Conservation (phyloP, 2,888 invertebrate species). For the Lithophane leautieri region DNA sequence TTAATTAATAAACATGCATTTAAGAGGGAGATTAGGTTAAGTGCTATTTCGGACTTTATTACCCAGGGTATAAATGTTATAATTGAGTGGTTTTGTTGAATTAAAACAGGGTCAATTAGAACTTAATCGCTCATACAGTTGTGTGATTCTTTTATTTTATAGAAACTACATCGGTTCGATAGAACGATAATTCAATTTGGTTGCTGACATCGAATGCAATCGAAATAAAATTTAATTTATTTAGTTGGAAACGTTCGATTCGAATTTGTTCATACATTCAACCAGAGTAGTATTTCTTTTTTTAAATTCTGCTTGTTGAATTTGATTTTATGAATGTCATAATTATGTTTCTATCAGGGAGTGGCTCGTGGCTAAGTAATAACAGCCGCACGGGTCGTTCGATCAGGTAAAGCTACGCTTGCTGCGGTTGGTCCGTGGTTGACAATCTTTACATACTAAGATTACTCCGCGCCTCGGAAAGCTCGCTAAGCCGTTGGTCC, state of each 20-base stretch:
- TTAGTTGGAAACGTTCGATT: slow-evolving; percentile 18
- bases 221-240: slow-evolving; percentile 17
- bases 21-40: slow-evolving; percentile 29
- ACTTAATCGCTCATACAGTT: slow-evolving; percentile 38
- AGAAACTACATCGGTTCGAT: background rate
- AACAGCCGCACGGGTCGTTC: too few relatives aligned
- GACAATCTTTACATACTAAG: too few relatives aligned
- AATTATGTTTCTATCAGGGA: too few relatives aligned
- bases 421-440: too few relatives aligned
- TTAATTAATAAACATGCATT: slow-evolving; percentile 71
- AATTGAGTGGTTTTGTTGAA: slow-evolving; percentile 11
- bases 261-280: slow-evolving; percentile 17
- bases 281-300: background rate
- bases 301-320: background rate
- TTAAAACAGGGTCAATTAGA: slow-evolving; percentile 44
- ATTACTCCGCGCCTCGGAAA: too few relatives aligned
- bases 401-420: too few relatives aligned
- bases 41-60: slow-evolving; percentile 38
- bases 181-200: slow-evolving; percentile 11
- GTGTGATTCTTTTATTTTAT: slow-evolving; percentile 38
- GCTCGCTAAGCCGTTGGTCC: too few relatives aligned
- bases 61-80: slow-evolving; percentile 8
- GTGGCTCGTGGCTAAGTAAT: too few relatives aligned
- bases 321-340: too few relatives aligned
- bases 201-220: slow-evolving; percentile 24